Percentiles rank a stretch among this genome's conserved stretches.
Conservation (phyloP, 2,888 invertebrate genomes). For the Mesorhabditis belari region DNA sequence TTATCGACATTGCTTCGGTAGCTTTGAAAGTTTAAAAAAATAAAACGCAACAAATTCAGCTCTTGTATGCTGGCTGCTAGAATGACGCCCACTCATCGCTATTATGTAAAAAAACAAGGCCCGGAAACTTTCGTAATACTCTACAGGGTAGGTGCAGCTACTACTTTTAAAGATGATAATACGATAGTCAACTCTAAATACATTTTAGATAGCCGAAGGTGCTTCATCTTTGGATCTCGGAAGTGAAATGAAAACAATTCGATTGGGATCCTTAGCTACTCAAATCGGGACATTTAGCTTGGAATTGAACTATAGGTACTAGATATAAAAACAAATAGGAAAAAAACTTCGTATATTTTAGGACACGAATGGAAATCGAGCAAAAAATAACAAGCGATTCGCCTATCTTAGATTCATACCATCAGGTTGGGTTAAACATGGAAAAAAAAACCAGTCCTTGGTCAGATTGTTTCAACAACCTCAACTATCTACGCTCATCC, state of each 20-base stretch:
- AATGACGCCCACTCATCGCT: slow-evolving; percentile 1
- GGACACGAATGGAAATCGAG: background rate
- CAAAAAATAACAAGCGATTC: background rate
- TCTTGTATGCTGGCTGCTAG: background rate
- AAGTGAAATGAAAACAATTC: background rate
- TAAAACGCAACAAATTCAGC: background rate
- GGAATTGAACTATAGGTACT: background rate
- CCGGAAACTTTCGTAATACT: slow-evolving; percentile 20
- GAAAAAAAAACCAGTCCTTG: background rate
- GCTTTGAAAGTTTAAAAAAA: background rate
- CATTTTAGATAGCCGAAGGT: background rate
- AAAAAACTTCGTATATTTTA: no score
- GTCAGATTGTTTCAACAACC: background rate
- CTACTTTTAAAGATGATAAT: background rate
- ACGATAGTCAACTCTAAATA: no score
- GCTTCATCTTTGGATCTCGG: background rate
- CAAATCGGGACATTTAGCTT: background rate
- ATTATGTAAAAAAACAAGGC: slow-evolving; percentile 22
- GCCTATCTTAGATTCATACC: background rate
- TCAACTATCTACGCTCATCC: background rate
- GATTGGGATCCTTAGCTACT: background rate
- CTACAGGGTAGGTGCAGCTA: slow-evolving; percentile 10
- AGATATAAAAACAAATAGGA: background rate
- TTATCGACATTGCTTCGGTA: background rate
- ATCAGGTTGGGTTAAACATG: no score